Evolutionary conservation across 2,797 vertebrate genomes (phyloP).

Genomic region (Arrhamphus sclerolepis): DNA sequence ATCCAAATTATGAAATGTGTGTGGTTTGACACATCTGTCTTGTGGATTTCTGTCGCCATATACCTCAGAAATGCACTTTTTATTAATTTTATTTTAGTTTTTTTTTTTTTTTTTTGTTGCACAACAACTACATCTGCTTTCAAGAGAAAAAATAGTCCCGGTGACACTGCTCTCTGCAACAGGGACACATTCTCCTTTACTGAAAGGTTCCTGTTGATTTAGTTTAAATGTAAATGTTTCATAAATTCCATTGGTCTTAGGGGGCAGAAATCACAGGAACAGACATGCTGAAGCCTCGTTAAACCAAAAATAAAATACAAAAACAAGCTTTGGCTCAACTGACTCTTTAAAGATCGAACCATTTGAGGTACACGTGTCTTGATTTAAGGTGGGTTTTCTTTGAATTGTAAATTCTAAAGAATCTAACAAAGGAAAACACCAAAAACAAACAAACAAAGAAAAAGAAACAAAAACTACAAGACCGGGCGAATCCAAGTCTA

Average conservation of each 20-base stretch:
- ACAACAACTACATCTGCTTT: constrained; percentile 14
- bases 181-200: neutral
- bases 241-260: too few species aligned
- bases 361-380: constrained; percentile 27
- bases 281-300: neutral
- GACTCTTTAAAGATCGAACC: constrained; percentile 22
- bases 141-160: constrained; percentile 9
- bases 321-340: constrained; percentile 15
- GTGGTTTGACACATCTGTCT: constrained; percentile 9
- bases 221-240: neutral
- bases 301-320: too few species aligned
- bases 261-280: constrained; percentile 13
- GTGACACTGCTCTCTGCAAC: constrained; percentile 4
- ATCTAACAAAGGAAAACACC: constrained; percentile 25
- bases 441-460: too few species aligned
- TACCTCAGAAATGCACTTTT: neutral
- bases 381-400: constrained; percentile 13
- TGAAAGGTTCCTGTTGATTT: neutral
- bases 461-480: too few species aligned
- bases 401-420: neutral
- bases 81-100: too few species aligned
- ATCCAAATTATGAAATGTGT: neutral
- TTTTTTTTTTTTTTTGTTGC: constrained; percentile 16
- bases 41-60: constrained; percentile 1
- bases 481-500: neutral